phyloP scores from a whole-genome alignment of 2,113 vertebrate species.

The Atherinomorus stipes region DNA sequence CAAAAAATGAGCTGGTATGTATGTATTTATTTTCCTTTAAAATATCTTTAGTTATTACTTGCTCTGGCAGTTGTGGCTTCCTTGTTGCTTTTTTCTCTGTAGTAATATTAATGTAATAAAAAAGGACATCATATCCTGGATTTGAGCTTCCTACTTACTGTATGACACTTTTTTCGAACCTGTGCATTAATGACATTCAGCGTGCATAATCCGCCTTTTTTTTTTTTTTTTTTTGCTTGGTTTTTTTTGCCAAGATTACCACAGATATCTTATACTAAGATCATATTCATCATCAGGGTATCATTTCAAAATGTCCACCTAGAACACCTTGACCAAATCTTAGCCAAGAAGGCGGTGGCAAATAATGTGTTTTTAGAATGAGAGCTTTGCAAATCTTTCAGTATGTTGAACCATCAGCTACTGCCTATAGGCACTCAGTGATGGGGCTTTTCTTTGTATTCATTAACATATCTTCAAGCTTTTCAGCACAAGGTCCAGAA shows the following conservation, averaged over 20 bases:
- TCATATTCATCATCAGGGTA: conserved; percentile 60
- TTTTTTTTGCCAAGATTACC: conserved; percentile 48
- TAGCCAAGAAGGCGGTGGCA: not conserved
- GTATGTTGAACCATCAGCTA: conserved; percentile 10
- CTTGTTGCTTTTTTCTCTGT: not conserved
- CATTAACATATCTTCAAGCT: conserved; percentile 63
- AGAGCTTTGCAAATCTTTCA: conserved; percentile 40
- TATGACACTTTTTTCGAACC: conserved; percentile 31
- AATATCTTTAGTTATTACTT: not conserved
- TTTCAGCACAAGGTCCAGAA: conserved; percentile 38
- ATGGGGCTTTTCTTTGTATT: conserved; percentile 35
- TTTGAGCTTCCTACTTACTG: conserved; percentile 47
- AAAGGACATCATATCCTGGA: conserved; percentile 16
- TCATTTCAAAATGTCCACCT: conserved; percentile 47
- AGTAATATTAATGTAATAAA: conserved; percentile 15
- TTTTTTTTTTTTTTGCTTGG: conserved; percentile 62
- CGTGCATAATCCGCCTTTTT: conserved; percentile 58
- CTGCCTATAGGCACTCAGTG: conserved; percentile 11
- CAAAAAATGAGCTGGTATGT: conserved; percentile 20
- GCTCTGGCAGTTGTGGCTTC: not conserved
- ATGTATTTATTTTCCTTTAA: conserved; percentile 12
- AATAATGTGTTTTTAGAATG: conserved; percentile 32
- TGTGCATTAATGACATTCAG: conserved; percentile 39
- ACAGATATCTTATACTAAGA: conserved; percentile 54
- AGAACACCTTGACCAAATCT: conserved; percentile 7